Base-by-base conservation (phyloP, 2,888 invertebrate species). In the Apodemia zela region DNA sequence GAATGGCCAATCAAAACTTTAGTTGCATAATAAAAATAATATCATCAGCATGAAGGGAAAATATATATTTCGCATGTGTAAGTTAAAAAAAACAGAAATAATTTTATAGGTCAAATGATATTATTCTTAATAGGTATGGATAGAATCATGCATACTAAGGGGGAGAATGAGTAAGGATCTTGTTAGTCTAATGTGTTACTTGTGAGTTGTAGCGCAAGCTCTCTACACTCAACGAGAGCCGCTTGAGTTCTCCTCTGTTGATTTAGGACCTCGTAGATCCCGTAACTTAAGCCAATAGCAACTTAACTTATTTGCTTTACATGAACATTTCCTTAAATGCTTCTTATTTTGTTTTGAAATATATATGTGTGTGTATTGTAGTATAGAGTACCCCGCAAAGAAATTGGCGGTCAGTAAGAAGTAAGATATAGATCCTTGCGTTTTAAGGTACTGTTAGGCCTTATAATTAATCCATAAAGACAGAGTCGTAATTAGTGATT, bases 181-280 rank as follows among this genome's bases (percentile, higher is more conserved):
- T 49, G 45, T 47, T 49, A 61, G 10, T 49, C 49, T 66, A 67
- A 69, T 67, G 66, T 67, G 68, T 66, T 67, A 64, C 66, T 69
- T 66, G 63, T 65, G 57, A 62, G 60, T 68, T 67, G 67, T 67
- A 66, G 59, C 63, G 62, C 63, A 61, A 66, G 61, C 62, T 63
- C 61, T 63, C 62, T 59, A 58, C 63, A 61, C 51, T 62, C 58
- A 59, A 64, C 64, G 65, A 66, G 64, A 63, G 68, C 66, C 61
- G 63, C 68, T 66, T 60, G 66, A 72, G 67, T 68, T 64, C 67
- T 68, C 57, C 61, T 64, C 67, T 73, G 72, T 73, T 72, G 63
- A 70, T 71, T 73, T 73, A 73, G 72, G 71, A 72, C 64, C 64
- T 65, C 65, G 66, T 63, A 68, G 58, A 63, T 62, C 67, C 68